phyloP scores from a whole-genome alignment of 2,888 invertebrate genomes.

The Drosophila paramelanica region DNA sequence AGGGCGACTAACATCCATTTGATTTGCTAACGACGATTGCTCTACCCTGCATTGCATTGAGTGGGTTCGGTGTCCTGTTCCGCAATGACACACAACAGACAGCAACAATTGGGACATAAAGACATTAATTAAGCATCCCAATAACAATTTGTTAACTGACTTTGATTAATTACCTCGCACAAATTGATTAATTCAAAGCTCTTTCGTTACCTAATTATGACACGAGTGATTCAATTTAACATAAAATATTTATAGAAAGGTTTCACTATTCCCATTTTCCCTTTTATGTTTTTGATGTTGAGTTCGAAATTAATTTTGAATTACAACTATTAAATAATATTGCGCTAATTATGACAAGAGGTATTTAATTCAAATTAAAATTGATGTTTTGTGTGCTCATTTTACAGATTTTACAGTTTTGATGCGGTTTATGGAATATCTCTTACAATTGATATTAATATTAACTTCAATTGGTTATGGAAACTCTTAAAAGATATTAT shows the following conservation, averaged over 20 bases:
- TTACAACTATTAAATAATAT: no score
- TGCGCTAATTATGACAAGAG: no score
- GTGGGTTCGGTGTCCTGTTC: conserved; percentile 8
- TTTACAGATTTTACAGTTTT: no score
- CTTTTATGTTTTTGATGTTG: not conserved
- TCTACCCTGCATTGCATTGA: conserved; percentile 27
- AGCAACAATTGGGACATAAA: conserved; percentile 3
- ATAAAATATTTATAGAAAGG: not conserved
- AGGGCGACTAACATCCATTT: conserved; percentile 66
- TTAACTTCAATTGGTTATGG: no score
- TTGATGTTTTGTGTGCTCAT: no score
- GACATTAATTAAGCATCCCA: conserved; percentile 26
- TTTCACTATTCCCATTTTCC: no score
- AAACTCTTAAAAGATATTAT: no score
- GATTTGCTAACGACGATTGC: conserved; percentile 56
- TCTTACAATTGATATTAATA: no score
- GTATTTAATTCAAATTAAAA: no score
- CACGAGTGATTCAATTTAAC: not conserved
- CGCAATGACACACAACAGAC: not conserved
- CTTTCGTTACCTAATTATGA: not conserved
- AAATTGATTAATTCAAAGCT: not conserved
- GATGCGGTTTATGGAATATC: no score
- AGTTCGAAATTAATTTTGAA: no score
- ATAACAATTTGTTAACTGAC: conserved; percentile 21
- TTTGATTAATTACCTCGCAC: conserved; percentile 17